Evolutionary conservation across 2,113 vertebrate genomes (phyloP).

Genomic region (Zapus hudsonius): DNA sequence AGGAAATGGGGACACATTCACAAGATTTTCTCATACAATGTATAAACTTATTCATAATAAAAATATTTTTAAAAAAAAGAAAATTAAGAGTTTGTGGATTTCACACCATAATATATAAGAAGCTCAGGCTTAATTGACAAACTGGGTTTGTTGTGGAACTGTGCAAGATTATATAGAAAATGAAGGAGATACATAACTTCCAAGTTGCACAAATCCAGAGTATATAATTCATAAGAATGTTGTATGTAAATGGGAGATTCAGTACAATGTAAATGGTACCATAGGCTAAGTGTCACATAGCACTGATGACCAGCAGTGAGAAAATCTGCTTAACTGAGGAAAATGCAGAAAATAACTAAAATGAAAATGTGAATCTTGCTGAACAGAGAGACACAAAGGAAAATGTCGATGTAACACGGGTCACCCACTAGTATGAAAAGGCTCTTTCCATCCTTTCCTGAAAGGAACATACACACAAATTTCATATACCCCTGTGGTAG

Average conservation of each 20-base stretch:
- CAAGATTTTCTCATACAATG: too few species aligned
- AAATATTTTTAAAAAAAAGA: too few species aligned
- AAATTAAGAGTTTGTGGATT: slow-evolving; percentile 17
- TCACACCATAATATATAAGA: not conserved
- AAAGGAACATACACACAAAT: not conserved
- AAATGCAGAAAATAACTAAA: not conserved
- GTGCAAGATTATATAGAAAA: not conserved
- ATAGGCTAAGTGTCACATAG: not conserved
- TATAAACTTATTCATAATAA: too few species aligned
- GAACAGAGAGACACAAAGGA: not conserved
- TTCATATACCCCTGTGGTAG: too few species aligned
- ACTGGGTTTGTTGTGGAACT: not conserved
- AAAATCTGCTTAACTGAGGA: not conserved
- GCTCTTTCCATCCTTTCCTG: not conserved
- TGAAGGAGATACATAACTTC: not conserved
- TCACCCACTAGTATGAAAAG: not conserved
- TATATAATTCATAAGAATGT: not conserved
- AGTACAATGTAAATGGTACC: not conserved
- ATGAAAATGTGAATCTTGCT: not conserved
- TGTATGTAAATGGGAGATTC: not conserved
- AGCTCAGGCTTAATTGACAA: slow-evolving; percentile 7
- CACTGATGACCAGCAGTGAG: not conserved
- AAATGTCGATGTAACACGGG: not conserved
- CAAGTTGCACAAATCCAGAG: not conserved
- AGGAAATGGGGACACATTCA: too few species aligned